Percentiles rank a stretch among this genome's conserved stretches.
Conservation (phyloP, 2,113 vertebrate species). For the Amphilophus citrinellus region DNA sequence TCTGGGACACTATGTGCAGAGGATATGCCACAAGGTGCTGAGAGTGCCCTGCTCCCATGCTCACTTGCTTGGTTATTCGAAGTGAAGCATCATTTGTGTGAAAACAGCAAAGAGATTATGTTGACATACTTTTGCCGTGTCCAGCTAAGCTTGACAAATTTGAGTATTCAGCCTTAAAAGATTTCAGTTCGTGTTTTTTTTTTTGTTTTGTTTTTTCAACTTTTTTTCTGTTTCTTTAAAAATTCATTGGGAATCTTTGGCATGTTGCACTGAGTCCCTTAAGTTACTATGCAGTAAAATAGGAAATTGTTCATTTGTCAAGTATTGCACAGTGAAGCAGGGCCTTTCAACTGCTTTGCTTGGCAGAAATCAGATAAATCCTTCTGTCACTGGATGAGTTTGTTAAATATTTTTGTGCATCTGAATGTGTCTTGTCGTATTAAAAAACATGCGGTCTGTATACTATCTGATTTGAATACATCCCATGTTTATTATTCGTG, state of each 20-base stretch:
- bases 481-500: constrained; percentile 66
- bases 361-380: constrained; percentile 25
- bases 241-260: constrained; percentile 60
- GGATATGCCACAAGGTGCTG: constrained; percentile 61
- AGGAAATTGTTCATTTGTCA: constrained; percentile 65
- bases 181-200: neutral
- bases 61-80: constrained; percentile 42
- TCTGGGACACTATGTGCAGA: constrained; percentile 66
- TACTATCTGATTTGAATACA: constrained; percentile 47
- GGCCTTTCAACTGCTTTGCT: constrained; percentile 23
- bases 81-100: constrained; percentile 50
- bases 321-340: constrained; percentile 50
- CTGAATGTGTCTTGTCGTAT: constrained; percentile 39
- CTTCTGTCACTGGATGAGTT: constrained; percentile 13
- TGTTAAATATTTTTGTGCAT: constrained; percentile 21
- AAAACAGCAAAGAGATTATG: constrained; percentile 41
- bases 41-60: constrained; percentile 20
- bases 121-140: constrained; percentile 45
- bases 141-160: constrained; percentile 62
- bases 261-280: constrained; percentile 43
- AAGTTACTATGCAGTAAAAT: constrained; percentile 63
- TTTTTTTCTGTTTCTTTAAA: constrained; percentile 56
- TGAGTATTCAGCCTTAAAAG: constrained; percentile 54
- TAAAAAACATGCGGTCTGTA: constrained; percentile 19
- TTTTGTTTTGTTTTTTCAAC: constrained; percentile 2